Evolutionary conservation across 2,113 vertebrate genomes (phyloP).

Genomic region (Oryzias curvinotus): DNA sequence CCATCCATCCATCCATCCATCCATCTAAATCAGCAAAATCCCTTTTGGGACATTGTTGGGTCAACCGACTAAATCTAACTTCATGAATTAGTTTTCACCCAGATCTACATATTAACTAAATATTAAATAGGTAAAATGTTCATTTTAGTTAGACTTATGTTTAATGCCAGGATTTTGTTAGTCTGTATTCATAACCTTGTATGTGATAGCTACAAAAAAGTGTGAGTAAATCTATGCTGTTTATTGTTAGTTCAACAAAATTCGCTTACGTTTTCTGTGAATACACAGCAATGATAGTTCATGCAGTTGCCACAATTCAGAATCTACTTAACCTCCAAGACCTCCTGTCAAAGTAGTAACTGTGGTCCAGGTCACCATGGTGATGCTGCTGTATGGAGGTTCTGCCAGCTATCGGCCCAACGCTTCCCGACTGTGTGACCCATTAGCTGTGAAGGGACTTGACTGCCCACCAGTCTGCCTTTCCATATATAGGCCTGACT

Average conservation of each 20-base stretch:
- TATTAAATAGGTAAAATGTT: too few species aligned
- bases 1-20: too few species aligned
- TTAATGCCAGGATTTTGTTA: too few species aligned
- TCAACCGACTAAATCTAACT: too few species aligned
- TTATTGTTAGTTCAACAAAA: not conserved
- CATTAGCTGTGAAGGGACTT: constrained; percentile 31
- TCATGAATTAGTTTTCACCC: too few species aligned
- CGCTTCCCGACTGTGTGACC: constrained; percentile 31
- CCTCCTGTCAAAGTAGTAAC: constrained; percentile 41
- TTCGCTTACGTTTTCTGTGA: constrained; percentile 15
- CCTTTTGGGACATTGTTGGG: too few species aligned
- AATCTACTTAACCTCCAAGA: constrained; percentile 59
- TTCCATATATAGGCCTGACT: constrained; percentile 7
- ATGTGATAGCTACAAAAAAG: too few species aligned
- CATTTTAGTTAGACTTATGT: too few species aligned
- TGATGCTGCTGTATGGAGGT: not conserved
- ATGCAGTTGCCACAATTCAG: constrained; percentile 31
- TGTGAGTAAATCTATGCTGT: too few species aligned
- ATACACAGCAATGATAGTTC: constrained; percentile 5
- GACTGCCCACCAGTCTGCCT: constrained; percentile 3
- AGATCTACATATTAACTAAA: too few species aligned
- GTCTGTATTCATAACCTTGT: too few species aligned
- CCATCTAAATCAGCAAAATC: too few species aligned
- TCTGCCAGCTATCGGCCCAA: constrained; percentile 11
- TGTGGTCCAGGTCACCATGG: constrained; percentile 8